These are phyloP conservation scores for Terrapene triunguis DNA, from an alignment of 2,113 vertebrate genomes.

Conservation along the genomic window DNA sequence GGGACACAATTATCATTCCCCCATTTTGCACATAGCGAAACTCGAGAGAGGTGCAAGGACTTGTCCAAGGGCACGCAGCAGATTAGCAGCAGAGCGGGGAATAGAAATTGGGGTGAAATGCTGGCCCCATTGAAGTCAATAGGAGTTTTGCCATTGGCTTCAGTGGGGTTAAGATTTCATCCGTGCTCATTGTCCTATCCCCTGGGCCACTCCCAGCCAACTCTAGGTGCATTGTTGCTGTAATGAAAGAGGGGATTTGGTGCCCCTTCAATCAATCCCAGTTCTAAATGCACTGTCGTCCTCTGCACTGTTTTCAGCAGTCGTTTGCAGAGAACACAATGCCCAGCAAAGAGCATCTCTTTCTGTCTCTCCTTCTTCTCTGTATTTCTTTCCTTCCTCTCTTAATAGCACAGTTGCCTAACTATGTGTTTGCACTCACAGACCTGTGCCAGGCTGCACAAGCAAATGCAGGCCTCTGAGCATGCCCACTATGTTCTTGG, in stretches of 20 bases:
- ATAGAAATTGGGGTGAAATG: background rate
- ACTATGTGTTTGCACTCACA: background rate
- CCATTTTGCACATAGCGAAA: rapidly evolving
- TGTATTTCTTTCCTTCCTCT: background rate
- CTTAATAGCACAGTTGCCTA: background rate
- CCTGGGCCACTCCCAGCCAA: background rate
- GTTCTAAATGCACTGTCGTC: background rate
- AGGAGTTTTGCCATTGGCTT: background rate
- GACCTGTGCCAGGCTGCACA: background rate
- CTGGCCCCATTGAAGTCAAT: constrained; percentile 7
- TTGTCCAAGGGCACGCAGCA: background rate
- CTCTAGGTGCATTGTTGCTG: background rate
- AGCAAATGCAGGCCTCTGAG: background rate
- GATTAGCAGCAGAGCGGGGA: background rate
- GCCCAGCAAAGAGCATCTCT: background rate
- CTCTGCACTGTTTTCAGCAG: background rate
- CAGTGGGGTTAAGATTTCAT: background rate
- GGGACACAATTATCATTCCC: background rate
- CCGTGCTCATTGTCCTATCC: background rate
- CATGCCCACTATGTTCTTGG: background rate
- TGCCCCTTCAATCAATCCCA: background rate
- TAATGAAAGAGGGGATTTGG: background rate
- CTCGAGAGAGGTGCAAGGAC: rapidly evolving
- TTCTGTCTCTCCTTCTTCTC: rapidly evolving
- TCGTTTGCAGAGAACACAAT: background rate